Percentiles rank a stretch among this genome's conserved stretches.
Conservation (phyloP, 2,888 invertebrate genomes). For the Stenoptilia bipunctidactyla region DNA sequence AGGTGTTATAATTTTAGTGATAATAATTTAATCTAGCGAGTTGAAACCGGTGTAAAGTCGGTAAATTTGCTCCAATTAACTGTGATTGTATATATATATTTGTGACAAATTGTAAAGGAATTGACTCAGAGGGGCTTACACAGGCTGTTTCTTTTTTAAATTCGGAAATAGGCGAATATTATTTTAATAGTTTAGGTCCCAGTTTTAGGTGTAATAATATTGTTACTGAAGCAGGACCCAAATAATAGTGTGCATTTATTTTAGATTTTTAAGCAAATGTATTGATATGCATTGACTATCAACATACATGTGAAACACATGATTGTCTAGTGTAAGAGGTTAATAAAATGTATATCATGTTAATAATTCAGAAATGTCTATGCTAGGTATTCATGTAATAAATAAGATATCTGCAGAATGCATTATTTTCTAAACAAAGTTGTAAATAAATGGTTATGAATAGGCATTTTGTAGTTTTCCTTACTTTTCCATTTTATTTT, state of each 20-base stretch:
- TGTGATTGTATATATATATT: conserved; percentile 1
- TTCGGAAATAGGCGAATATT: too few relatives aligned
- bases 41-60: neutral
- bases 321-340: neutral
- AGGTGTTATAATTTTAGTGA: neutral
- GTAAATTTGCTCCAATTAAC: neutral
- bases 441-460: conserved; percentile 1
- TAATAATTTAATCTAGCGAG: neutral
- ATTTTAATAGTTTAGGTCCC: too few relatives aligned
- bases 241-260: neutral
- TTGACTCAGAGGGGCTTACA: neutral
- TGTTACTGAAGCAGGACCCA: too few relatives aligned
- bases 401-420: neutral
- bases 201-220: too few relatives aligned
- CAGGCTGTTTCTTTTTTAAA: neutral
- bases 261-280: neutral
- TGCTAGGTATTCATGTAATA: conserved; percentile 1
- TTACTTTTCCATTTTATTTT: too few relatives aligned
- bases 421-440: neutral
- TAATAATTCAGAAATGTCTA: conserved; percentile 1
- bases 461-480: too few relatives aligned
- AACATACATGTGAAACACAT: neutral
- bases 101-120: neutral
- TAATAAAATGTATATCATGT: neutral
- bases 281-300: neutral